Conservation (phyloP, 2,888 invertebrate species). For the Tholera decimalis region DNA sequence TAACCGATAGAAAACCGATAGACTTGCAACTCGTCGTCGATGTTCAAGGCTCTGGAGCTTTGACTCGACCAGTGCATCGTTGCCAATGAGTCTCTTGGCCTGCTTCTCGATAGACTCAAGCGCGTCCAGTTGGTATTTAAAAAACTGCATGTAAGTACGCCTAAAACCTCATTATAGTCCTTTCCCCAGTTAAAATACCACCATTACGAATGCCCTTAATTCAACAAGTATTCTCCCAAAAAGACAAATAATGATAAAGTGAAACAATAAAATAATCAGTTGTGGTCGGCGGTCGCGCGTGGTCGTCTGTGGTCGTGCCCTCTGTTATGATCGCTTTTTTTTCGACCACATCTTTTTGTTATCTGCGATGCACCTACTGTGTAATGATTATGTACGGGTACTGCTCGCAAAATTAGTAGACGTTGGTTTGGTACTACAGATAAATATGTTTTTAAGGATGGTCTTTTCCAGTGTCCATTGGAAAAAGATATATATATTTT, state of each 20-base stretch:
- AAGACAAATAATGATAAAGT: conserved; percentile 57
- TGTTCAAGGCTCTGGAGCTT: no score
- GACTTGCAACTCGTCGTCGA: no score
- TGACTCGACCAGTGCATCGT: no score
- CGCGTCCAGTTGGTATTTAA: background rate
- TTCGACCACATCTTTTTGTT: conserved; percentile 81
- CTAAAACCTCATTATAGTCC: background rate
- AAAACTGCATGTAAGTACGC: background rate
- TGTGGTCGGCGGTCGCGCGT: conserved; percentile 56
- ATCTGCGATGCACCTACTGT: conserved; percentile 81
- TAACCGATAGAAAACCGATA: no score
- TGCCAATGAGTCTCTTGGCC: no score
- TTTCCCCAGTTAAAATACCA: conserved; percentile 12
- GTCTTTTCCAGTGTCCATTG: no score
- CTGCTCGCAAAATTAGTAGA: conserved; percentile 63
- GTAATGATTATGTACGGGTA: conserved; percentile 81
- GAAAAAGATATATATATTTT: no score
- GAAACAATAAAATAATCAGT: conserved; percentile 81
- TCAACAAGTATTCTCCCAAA: conserved; percentile 35
- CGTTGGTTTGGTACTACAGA: background rate
- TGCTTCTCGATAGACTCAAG: no score
- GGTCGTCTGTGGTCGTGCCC: conserved; percentile 77
- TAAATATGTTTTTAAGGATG: background rate
- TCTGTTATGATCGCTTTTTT: conserved; percentile 82
- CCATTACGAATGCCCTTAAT: conserved; percentile 24